Evolutionary conservation across 2,113 vertebrate species (phyloP).

Genomic region (Acanthochromis polyacanthus): DNA sequence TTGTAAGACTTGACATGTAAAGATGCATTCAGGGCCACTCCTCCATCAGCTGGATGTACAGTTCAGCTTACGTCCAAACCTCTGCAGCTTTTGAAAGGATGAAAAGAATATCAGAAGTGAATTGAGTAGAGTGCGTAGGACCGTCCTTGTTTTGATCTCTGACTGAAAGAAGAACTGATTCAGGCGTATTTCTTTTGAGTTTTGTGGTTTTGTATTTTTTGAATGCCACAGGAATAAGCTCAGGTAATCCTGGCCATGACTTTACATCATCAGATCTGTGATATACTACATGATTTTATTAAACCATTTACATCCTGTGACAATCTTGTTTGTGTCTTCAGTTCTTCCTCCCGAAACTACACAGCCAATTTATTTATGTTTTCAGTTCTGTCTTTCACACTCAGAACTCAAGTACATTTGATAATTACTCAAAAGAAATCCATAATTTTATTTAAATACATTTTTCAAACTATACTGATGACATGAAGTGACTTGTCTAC

Average conservation of each 20-base stretch:
- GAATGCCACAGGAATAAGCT: constrained; percentile 45
- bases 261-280: constrained; percentile 40
- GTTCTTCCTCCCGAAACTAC: not conserved
- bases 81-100: constrained; percentile 29
- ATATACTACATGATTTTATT: constrained; percentile 62
- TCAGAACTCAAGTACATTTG: not conserved
- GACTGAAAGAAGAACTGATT: constrained; percentile 42
- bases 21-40: constrained; percentile 43
- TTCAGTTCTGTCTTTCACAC: not conserved
- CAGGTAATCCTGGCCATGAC: constrained; percentile 54
- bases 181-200: constrained; percentile 49
- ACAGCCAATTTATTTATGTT: not conserved
- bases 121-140: constrained; percentile 17
- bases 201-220: constrained; percentile 55
- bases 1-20: constrained; percentile 17
- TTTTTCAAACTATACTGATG: no score
- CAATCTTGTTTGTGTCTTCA: not conserved
- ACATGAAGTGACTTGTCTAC: no score
- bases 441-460: no score
- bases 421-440: no score
- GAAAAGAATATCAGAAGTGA: constrained; percentile 4
- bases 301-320: constrained; percentile 55
- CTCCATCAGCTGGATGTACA: constrained; percentile 27
- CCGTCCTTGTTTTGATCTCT: constrained; percentile 32
- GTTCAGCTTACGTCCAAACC: constrained; percentile 41